A percentile compares a stretch with the other conserved stretches of the same genome.
These are phyloP conservation scores for Drosophila pseudoobscura DNA, from an alignment of 1,140 invertebrate genomes.

Conservation along the genomic window DNA sequence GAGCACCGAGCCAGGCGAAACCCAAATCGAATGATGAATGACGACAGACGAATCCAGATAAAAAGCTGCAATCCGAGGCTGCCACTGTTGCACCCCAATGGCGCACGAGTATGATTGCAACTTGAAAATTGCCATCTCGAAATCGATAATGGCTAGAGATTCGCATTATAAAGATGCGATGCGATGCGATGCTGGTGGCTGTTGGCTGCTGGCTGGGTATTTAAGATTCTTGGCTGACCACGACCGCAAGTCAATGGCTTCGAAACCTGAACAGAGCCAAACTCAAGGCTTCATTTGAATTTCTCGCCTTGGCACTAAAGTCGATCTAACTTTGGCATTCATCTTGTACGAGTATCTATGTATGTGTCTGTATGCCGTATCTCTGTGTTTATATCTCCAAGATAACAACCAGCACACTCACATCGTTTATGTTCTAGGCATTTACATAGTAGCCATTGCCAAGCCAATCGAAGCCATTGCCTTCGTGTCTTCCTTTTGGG, in stretches of 20 bases:
- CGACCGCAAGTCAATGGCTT: conserved; percentile 67
- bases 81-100: conserved; percentile 10
- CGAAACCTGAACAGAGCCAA: conserved; percentile 65
- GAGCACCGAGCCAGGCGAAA: conserved; percentile 6
- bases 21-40: conserved; percentile 63
- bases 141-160: conserved; percentile 40
- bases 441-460: conserved; percentile 43
- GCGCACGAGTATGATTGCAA: neutral
- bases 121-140: conserved; percentile 15
- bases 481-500: conserved; percentile 16
- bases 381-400: conserved; percentile 10
- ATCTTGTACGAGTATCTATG: conserved; percentile 54
- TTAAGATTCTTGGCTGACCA: conserved; percentile 50
- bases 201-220: neutral
- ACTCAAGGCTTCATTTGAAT: conserved; percentile 74
- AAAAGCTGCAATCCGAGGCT: conserved; percentile 3
- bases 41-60: conserved; percentile 45
- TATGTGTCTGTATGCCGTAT: conserved; percentile 27
- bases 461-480: neutral
- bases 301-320: conserved; percentile 79
- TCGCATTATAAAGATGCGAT: conserved; percentile 38
- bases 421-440: conserved; percentile 51
- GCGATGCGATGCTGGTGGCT: too few species aligned
- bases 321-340: conserved; percentile 76
- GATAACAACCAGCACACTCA: conserved; percentile 15